Base-by-base conservation (phyloP, 2,888 invertebrate species). In the Pammene fasciana region DNA sequence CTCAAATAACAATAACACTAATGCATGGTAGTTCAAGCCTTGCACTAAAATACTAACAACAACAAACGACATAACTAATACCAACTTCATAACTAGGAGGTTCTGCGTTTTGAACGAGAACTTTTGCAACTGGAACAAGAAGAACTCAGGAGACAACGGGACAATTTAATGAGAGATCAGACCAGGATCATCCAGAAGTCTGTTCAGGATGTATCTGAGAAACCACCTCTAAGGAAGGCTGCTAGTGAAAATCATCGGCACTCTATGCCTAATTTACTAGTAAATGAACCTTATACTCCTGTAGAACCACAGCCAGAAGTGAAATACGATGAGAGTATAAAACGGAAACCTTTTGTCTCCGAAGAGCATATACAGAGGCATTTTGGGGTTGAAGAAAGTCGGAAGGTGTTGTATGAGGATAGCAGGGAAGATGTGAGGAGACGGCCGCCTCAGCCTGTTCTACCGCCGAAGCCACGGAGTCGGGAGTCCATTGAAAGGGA, bases 21-120 rank as follows among this genome's bases (percentile, higher is more conserved):
- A 74, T 73, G 74, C 82, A 83, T 82, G 82, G 82, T 76, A 79
- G 82, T 84, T 81, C 79, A 34, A 74, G 75, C 75, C 68, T 75
- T 71, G 76, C 81, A 82, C 76, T 72, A 74, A 75, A 75, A 46
- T 46, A 41, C 54, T 54, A 45, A 48, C 52, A 38, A 52, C 11
- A 52, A 45, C 14, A 45, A 10, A 41, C 68, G 46, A 59, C 26
- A 16, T 38, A 48, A 57, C 70, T 70, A 65, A 70, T 70, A 46
- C 70, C 67, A 26, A 72, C 73, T 72, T 73, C 71, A 75, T 70
- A 71, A 79, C 74, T 84, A 94, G 94, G 95, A 96, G 85, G 95
- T 96, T 26, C 92, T 96, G 43, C 95, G 96, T 74, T 96, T 96
- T 73, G 96, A 97, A 87, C 94, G 96, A 55, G 96, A 97, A 86